phyloP scores from a whole-genome alignment of 2,797 vertebrate species.

The Spinus olivaceus region DNA sequence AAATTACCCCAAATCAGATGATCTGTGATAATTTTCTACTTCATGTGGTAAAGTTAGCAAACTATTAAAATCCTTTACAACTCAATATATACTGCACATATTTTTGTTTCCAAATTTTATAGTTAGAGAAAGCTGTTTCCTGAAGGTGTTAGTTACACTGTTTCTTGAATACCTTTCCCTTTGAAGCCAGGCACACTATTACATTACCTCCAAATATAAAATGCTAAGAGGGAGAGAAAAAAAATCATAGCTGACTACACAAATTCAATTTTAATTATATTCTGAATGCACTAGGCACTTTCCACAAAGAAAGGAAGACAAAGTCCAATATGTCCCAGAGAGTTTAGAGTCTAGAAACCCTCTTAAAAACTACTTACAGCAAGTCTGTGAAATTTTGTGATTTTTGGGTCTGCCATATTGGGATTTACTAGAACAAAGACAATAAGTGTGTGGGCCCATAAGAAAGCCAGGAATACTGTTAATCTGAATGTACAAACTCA shows the following conservation, averaged over 20 bases:
- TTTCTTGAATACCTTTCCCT: neutral
- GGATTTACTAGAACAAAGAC: neutral
- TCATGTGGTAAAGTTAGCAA: neutral
- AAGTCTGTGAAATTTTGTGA: neutral
- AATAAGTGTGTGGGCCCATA: neutral
- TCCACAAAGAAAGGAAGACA: slow-evolving; percentile 6
- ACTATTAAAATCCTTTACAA: neutral
- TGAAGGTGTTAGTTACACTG: neutral
- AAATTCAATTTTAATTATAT: neutral
- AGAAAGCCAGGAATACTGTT: neutral
- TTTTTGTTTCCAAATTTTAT: neutral
- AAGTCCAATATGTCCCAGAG: neutral
- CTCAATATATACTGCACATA: neutral
- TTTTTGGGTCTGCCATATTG: neutral
- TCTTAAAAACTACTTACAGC: neutral
- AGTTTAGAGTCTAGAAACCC: neutral
- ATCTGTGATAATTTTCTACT: neutral
- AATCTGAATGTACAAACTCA: neutral
- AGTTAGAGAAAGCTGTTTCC: neutral
- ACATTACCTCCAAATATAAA: neutral
- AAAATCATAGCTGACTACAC: neutral
- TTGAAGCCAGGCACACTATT: neutral
- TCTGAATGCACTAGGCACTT: slow-evolving; percentile 37
- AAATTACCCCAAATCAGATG: neutral
- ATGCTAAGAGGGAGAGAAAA: neutral